phyloP scores from a whole-genome alignment of 37 sponge, comb jelly and placozoan genomes.

The Ephydatia muelleri region DNA sequence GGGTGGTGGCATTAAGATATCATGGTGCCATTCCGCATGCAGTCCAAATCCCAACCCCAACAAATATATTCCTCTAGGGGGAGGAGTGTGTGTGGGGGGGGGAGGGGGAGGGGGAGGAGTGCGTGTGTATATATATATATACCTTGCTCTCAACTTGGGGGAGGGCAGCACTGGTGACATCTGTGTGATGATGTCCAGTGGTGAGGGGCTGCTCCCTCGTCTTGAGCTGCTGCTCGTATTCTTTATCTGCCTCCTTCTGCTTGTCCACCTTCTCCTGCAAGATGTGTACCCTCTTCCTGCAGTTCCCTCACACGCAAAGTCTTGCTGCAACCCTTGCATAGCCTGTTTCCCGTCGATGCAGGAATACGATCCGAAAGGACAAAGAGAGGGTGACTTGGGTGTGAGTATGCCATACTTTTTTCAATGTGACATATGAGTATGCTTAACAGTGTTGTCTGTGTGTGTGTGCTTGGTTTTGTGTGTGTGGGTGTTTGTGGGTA shows the following conservation, averaged over 20 bases:
- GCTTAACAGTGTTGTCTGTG: too few relatives aligned
- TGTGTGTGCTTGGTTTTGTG: too few relatives aligned
- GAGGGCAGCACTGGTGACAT: neutral
- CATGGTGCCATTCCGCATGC: conserved; percentile 2
- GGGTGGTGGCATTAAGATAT: neutral
- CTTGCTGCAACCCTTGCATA: conserved; percentile 10
- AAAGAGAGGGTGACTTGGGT: neutral
- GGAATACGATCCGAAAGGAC: too few relatives aligned
- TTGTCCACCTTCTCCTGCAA: conserved; percentile 50
- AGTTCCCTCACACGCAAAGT: conserved; percentile 12
- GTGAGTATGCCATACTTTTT: neutral
- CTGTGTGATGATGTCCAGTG: too few relatives aligned
- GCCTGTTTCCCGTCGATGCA: too few relatives aligned
- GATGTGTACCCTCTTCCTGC: conserved; percentile 34
- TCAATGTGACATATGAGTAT: too few relatives aligned
- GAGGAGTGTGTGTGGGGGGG: neutral
- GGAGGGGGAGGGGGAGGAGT: neutral
- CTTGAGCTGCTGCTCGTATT: conserved; percentile 22
- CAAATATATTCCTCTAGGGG: neutral
- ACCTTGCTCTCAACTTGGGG: conserved; percentile 43
- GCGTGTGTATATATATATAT: neutral
- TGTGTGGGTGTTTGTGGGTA: too few relatives aligned
- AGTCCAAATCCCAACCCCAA: too few relatives aligned
- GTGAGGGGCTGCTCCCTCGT: neutral
- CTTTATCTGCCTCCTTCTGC: conserved; percentile 26